phyloP scores from a whole-genome alignment of 2,797 vertebrate genomes.

The Acrossocheilus wenchowensis region DNA sequence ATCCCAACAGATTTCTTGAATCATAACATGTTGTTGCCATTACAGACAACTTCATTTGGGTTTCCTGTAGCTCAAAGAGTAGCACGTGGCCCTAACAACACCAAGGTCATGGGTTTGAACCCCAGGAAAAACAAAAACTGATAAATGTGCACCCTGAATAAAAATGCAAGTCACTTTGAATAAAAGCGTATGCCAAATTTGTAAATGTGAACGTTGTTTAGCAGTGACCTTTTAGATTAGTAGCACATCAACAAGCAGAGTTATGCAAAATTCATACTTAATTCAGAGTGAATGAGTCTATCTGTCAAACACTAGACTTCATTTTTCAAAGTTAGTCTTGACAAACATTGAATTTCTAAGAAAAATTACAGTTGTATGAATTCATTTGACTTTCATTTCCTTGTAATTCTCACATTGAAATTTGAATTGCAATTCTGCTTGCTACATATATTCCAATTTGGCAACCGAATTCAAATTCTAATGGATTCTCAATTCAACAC shows the following conservation, averaged over 20 bases:
- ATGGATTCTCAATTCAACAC: too few species aligned
- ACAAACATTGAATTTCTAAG: not conserved
- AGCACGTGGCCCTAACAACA: not conserved
- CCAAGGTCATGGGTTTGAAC: not conserved
- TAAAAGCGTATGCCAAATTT: not conserved
- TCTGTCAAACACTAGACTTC: not conserved
- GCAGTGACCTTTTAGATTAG: not conserved
- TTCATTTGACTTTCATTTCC: not conserved
- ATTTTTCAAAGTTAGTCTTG: not conserved
- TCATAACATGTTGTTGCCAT: not conserved
- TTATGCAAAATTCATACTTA: not conserved
- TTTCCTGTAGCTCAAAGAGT: not conserved
- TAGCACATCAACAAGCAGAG: not conserved
- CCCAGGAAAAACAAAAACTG: not conserved
- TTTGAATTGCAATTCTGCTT: not conserved
- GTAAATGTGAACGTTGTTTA: not conserved
- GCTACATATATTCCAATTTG: not conserved
- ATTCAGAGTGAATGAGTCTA: not conserved
- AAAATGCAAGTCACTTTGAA: not conserved
- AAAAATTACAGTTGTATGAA: not conserved
- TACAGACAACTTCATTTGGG: not conserved
- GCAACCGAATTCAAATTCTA: not conserved
- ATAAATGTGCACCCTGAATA: not conserved
- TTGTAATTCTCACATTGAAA: not conserved
- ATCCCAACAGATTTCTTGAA: not conserved